Evolutionary conservation across 2,797 vertebrate genomes (phyloP).

Genomic region (Garrulus glandarius): DNA sequence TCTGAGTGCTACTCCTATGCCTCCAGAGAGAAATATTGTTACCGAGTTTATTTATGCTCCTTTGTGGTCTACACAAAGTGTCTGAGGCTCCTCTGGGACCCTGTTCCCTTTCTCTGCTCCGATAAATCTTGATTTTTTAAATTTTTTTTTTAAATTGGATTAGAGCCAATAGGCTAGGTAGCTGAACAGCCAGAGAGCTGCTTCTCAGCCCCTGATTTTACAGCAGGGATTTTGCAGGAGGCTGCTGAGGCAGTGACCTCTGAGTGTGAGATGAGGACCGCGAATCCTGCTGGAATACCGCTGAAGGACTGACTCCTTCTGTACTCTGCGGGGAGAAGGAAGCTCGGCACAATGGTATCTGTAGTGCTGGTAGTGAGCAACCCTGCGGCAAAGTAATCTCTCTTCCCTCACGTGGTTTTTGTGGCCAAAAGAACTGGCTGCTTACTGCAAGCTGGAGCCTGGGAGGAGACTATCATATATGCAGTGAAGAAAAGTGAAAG

Average conservation of each 20-base stretch:
- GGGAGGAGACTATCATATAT: background rate
- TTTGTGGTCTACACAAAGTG: background rate
- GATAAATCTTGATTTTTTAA: background rate
- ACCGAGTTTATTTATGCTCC: background rate
- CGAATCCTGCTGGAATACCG: background rate
- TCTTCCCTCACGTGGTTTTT: background rate
- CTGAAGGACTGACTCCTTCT: background rate
- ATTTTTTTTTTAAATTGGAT: background rate
- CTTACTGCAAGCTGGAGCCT: background rate
- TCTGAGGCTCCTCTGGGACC: background rate
- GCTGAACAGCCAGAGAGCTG: background rate
- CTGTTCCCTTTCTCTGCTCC: background rate
- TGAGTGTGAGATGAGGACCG: fast-evolving
- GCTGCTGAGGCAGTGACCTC: background rate
- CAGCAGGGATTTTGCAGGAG: background rate
- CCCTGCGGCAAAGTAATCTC: background rate
- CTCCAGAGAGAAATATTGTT: background rate
- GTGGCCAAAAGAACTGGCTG: background rate
- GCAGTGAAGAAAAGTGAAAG: background rate
- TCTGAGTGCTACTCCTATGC: background rate
- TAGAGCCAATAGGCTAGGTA: background rate
- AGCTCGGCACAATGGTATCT: background rate
- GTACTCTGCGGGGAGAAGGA: background rate
- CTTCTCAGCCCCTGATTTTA: background rate
- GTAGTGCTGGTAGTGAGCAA: background rate